These are phyloP conservation scores for Haliaeetus vocifer DNA, from an alignment of 2,797 vertebrate genomes.

Conservation along the genomic window DNA sequence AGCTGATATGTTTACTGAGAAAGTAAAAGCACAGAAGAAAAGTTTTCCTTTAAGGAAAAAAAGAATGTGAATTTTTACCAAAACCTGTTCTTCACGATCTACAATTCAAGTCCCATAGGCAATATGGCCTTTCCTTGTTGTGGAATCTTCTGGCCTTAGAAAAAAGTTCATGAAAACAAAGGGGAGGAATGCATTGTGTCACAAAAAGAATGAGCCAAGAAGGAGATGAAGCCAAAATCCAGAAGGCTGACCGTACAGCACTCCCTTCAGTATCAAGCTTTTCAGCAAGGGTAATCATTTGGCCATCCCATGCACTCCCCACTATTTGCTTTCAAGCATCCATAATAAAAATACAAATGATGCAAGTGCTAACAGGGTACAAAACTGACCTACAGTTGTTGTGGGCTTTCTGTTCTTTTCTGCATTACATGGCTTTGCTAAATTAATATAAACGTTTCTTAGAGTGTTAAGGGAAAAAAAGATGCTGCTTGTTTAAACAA, in stretches of 20 bases:
- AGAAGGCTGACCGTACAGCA: neutral
- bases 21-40: neutral
- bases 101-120: neutral
- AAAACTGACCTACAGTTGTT: neutral
- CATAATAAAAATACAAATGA: neutral
- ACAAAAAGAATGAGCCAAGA: neutral
- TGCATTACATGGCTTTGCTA: conserved; percentile 3
- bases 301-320: neutral
- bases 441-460: conserved; percentile 38
- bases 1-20: neutral
- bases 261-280: neutral
- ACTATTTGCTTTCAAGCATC: neutral
- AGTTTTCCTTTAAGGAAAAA: neutral
- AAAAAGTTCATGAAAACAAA: neutral
- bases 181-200: neutral
- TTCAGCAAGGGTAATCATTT: neutral
- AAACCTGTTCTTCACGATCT: neutral
- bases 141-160: neutral
- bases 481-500: conserved; percentile 58
- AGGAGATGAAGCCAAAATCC: neutral
- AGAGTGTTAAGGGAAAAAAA: conserved; percentile 9
- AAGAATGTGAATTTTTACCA: neutral
- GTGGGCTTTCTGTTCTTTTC: neutral
- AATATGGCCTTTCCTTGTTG: neutral
- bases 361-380: neutral